Base-by-base conservation (phyloP, 2,797 vertebrate species). In the Taenioides sp. region DNA sequence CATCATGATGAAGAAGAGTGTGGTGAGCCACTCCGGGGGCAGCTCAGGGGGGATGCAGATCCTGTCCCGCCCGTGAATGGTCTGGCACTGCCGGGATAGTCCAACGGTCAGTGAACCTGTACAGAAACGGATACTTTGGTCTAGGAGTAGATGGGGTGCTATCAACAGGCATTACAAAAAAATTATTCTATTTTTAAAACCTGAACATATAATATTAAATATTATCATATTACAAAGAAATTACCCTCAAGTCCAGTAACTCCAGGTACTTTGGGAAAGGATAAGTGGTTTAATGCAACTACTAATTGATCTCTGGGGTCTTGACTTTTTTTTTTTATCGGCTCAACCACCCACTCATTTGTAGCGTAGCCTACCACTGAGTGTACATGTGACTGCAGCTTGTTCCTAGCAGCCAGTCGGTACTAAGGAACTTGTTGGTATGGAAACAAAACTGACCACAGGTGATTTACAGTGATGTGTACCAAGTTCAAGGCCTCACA, bases 1-100 rank as follows among this genome's bases (percentile, higher is more conserved):
- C 97, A 99, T 96, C 92, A 99, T 97, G 94, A 99, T 99, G 93
- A 99, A 99, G 95, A 99, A 99, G 65, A 99, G 95, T 18, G 98
- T 98, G 84, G 98, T 98, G 90, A 99, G 96, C 98, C 98, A 99
- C 91, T 99, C 98, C 0, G 98, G 97, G 73, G 98, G 98, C 79
- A 99, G 95, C 91, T 96, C 96, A 4, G 98, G 98, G 59, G 98
- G 97, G 84, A 99, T 98, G 88, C 98, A 99, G 76, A 96, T 98
- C 87, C 98, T 94, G 91, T 98, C 96, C 88, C 98, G 95, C 84
- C 98, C 98, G 69, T 99, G 98, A 91, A 99, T 99, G 73, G 98
- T 99, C 87, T 99, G 98, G 95, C 98, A 99, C 88, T 99, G 98
- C 71, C 96, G 95, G 87, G 99, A 98, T 63, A 99, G 95, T 83